phyloP scores from a whole-genome alignment of 2,888 invertebrate genomes.

The Chymomyza caudatula region DNA sequence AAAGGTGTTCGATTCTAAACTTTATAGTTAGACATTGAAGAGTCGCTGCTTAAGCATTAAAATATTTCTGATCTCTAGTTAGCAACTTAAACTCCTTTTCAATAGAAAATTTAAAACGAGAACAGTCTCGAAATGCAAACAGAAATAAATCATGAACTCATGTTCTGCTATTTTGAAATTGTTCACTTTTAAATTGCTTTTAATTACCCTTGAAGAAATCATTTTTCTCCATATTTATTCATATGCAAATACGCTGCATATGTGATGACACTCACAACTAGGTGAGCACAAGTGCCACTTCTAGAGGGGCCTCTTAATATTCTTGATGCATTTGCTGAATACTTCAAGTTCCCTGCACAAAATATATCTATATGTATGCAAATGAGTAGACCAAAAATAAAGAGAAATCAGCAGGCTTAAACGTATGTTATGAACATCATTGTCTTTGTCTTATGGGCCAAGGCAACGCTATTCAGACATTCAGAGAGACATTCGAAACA shows the following conservation, averaged over 20 bases:
- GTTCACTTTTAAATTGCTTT: background rate
- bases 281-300: constrained; percentile 38
- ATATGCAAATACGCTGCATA: constrained; percentile 41
- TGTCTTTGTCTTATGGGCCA: constrained; percentile 12
- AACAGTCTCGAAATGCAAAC: too few relatives aligned
- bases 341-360: background rate
- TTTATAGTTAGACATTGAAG: too few relatives aligned
- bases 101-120: too few relatives aligned
- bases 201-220: constrained; percentile 4
- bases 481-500: background rate
- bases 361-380: constrained; percentile 58
- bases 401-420: constrained; percentile 13
- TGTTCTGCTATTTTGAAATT: background rate
- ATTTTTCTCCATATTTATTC: background rate
- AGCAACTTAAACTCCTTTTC: too few relatives aligned
- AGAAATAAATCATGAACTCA: background rate
- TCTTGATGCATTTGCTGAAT: constrained; percentile 14
- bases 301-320: constrained; percentile 19
- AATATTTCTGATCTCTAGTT: too few relatives aligned
- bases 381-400: constrained; percentile 44
- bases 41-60: too few relatives aligned
- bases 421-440: background rate
- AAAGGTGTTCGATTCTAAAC: too few relatives aligned
- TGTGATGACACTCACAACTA: constrained; percentile 47
- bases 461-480: background rate